These are phyloP conservation scores for Pollimyrus isidori DNA, from an alignment of 2,113 vertebrate genomes.

Conservation along the genomic window DNA sequence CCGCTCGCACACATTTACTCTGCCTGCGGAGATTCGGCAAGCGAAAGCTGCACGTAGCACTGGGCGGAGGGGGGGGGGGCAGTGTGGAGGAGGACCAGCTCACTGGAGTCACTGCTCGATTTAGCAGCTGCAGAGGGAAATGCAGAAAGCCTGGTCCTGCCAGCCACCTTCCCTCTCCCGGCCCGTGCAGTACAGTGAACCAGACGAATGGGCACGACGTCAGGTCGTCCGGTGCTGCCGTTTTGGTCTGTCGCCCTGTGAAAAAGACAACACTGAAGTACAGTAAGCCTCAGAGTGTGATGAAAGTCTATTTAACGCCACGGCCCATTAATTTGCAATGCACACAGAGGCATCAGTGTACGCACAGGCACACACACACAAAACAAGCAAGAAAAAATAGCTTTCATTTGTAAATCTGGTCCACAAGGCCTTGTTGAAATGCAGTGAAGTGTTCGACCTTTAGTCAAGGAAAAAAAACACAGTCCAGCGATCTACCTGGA, in stretches of 20 bases:
- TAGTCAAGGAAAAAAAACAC: background rate
- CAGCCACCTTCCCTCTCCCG: background rate
- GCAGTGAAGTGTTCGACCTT: background rate
- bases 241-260: background rate
- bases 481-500: background rate
- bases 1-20: background rate
- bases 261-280: background rate
- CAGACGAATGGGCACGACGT: background rate
- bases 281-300: background rate
- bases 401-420: background rate
- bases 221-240: background rate
- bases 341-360: background rate
- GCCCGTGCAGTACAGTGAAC: background rate
- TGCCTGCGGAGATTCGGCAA: background rate
- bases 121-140: background rate
- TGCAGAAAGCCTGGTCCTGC: background rate
- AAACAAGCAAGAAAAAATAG: background rate
- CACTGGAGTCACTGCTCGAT: background rate
- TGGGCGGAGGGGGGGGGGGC: background rate
- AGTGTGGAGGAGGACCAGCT: background rate
- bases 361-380: background rate
- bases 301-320: background rate
- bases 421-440: background rate
- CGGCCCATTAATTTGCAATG: background rate
- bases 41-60: background rate